phyloP scores from a whole-genome alignment of 2,888 invertebrate species.

The Cephus nigrinus region DNA sequence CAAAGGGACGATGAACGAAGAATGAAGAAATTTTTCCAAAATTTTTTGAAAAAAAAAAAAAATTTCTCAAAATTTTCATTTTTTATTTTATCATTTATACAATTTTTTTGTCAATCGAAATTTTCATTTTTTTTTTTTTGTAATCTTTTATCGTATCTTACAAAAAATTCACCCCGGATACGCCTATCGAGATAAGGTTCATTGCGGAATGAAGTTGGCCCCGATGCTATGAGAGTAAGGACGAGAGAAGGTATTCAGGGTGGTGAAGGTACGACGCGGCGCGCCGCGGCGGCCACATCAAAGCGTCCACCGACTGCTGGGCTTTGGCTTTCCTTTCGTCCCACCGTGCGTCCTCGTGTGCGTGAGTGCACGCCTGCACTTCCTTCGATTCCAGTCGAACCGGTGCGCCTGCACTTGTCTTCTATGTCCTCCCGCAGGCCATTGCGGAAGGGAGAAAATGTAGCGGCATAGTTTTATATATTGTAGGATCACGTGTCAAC shows the following conservation, averaged over 20 bases:
- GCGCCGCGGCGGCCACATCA: slow-evolving; percentile 58
- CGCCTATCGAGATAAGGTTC: slow-evolving; percentile 36
- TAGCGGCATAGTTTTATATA: slow-evolving; percentile 41
- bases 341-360: slow-evolving; percentile 37
- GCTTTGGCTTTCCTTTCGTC: slow-evolving; percentile 39
- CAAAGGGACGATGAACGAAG: neutral
- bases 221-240: neutral
- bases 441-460: slow-evolving; percentile 37
- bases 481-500: slow-evolving; percentile 21
- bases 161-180: slow-evolving; percentile 25
- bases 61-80: neutral
- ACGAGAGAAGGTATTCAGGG: slow-evolving; percentile 56
- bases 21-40: neutral
- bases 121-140: neutral
- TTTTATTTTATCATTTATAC: neutral
- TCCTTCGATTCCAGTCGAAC: slow-evolving; percentile 59
- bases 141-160: neutral
- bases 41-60: too few relatives aligned
- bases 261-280: slow-evolving; percentile 46
- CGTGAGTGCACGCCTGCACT: slow-evolving; percentile 32
- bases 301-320: slow-evolving; percentile 58
- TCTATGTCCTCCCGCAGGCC: slow-evolving; percentile 3
- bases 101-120: fast-evolving
- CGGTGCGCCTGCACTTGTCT: slow-evolving; percentile 41
- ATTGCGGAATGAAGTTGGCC: slow-evolving; percentile 45